These are phyloP conservation scores for Camptogramma bilineatum DNA, from an alignment of 2,888 invertebrate genomes.

Conservation along the genomic window DNA sequence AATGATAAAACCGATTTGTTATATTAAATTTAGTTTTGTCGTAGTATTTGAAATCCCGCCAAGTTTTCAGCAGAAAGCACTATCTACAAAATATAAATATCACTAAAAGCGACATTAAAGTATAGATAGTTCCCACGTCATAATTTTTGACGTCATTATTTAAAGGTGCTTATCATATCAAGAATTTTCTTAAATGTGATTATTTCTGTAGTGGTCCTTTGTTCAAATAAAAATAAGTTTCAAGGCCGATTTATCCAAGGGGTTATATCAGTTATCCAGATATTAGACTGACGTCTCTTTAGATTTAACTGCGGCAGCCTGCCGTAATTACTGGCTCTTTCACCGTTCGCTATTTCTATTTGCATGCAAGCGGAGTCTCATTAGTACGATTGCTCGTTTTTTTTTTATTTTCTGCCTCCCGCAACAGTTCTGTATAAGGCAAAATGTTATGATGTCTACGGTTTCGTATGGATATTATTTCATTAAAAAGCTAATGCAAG, in stretches of 20 bases:
- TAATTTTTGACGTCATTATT: background rate
- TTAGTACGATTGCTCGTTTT: constrained; percentile 34
- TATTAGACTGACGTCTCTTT: background rate
- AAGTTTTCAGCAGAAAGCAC: constrained; percentile 66
- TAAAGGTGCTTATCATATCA: background rate
- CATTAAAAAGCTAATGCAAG: background rate
- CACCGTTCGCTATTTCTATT: constrained; percentile 20
- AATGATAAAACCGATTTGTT: constrained; percentile 58
- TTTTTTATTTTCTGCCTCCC: constrained; percentile 32
- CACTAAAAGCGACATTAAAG: constrained; percentile 68
- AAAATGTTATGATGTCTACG: constrained; percentile 3
- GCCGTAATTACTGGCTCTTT: constrained; percentile 20
- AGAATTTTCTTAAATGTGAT: too few species aligned
- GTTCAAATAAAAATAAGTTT: background rate
- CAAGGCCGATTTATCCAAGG: background rate
- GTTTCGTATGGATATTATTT: constrained; percentile 27
- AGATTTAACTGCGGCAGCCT: constrained; percentile 1
- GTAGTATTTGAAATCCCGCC: constrained; percentile 74
- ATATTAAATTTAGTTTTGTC: constrained; percentile 62
- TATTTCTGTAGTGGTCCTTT: background rate
- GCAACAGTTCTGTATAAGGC: constrained; percentile 4
- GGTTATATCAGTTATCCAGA: background rate
- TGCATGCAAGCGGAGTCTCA: constrained; percentile 33
- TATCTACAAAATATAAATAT: constrained; percentile 70
- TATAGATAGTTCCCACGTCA: constrained; percentile 65